Conservation (phyloP, 2,797 vertebrate species). For the Myotis pilosus region DNA sequence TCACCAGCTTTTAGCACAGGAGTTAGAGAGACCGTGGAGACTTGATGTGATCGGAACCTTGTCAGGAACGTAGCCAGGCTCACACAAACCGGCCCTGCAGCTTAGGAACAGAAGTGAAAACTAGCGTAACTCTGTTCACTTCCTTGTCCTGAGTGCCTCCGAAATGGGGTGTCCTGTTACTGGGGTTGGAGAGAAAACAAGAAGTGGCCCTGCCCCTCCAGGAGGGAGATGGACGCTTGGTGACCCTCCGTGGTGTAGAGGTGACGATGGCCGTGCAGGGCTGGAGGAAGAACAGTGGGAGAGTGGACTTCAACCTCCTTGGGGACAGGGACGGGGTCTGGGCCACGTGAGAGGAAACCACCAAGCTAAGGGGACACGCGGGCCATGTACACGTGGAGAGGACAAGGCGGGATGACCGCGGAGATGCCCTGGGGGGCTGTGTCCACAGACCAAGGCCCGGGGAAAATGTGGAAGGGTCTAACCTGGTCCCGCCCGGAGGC, state of each 20-base stretch:
- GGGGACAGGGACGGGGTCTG: neutral
- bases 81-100: neutral
- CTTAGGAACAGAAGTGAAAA: neutral
- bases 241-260: neutral
- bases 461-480: neutral
- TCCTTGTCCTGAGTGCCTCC: too few relatives aligned
- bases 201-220: neutral
- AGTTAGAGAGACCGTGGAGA: neutral
- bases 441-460: neutral
- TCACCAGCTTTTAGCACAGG: neutral
- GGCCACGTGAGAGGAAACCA: neutral
- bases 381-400: rapidly evolving
- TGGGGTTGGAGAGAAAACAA: neutral
- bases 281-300: neutral
- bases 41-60: neutral
- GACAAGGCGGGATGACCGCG: neutral
- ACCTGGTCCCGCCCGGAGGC: neutral
- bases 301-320: neutral
- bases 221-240: neutral
- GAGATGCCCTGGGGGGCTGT: too few relatives aligned
- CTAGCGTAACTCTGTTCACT: neutral
- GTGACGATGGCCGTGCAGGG: neutral
- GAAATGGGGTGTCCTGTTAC: rapidly evolving
- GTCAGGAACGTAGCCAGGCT: neutral
- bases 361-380: neutral